phyloP scores from a whole-genome alignment of 1,140 invertebrate species.

The Apis dorsata region DNA sequence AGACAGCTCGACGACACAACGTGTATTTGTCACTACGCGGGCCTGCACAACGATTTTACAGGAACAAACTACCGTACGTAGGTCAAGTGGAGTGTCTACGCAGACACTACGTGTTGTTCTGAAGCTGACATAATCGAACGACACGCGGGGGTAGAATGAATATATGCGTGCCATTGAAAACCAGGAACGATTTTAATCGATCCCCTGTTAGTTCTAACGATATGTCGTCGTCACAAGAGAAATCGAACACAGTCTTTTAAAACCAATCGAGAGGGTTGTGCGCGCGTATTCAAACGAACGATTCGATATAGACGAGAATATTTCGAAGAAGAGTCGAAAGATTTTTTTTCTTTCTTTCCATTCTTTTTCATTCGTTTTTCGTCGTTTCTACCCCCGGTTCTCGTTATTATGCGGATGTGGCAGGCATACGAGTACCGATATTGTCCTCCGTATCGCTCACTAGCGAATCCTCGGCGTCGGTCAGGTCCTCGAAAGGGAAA shows the following conservation, averaged over 20 bases:
- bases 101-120: conserved; percentile 69
- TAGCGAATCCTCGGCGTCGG: conserved; percentile 77
- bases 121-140: conserved; percentile 72
- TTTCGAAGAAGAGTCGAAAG: neutral
- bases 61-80: conserved; percentile 70
- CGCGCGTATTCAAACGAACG: neutral
- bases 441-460: conserved; percentile 77
- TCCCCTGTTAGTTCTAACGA: conserved; percentile 16
- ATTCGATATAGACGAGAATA: neutral
- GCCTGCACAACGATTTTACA: conserved; percentile 71
- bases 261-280: neutral
- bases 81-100: conserved; percentile 64
- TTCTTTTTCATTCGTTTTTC: neutral
- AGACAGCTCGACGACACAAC: conserved; percentile 57
- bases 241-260: neutral
- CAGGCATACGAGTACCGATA: conserved; percentile 74
- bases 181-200: conserved; percentile 36
- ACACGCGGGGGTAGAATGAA: conserved; percentile 64
- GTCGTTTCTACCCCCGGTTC: conserved; percentile 71
- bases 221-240: neutral
- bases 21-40: conserved; percentile 64
- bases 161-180: conserved; percentile 26
- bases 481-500: conserved; percentile 78
- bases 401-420: conserved; percentile 69
- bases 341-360: neutral